Evolutionary conservation across 2,888 invertebrate genomes (phyloP), one percentile per base, ranked within the genome.

Genomic region (Patella caerulea): DNA sequence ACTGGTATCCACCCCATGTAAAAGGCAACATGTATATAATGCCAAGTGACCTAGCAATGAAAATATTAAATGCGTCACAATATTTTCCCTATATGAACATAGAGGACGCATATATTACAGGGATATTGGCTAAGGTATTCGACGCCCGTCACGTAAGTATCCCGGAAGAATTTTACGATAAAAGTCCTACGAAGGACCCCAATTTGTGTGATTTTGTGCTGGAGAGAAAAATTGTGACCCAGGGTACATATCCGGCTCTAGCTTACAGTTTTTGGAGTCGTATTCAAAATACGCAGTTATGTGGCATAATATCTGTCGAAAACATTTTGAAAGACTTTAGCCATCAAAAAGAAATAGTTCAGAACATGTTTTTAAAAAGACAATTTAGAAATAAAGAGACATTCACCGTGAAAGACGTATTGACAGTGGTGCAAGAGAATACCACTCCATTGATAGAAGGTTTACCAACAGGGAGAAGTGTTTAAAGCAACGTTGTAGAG

Each of bases 61-160:
- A 72, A 24, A 72, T 72, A 15, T 24, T 72, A 24, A 72, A 72
- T n/a, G 72, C 54, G 9, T 72, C 72, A n/a, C 19, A 17, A 14
- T 72, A 72, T 72, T 72, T 72, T n/a, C 72, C 72, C 4, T 72
- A 72, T 24, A 53, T 72, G 24, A 72, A 72, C 52, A 53, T 72
- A n/a, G 72, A 72, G 52, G 72, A 72, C 15, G 54, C 72, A 15
- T 19, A 19, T 24, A 72, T 72, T 54, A 72, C 72, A 2, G 72
- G 72, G 14, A 15, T 72, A 2, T 53, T 72, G 7, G 72, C 54
- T 3, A 72, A 72, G 52, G 17, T 15, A 7, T 72, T 72, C 19
- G 54, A 72, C 11, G 72, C 72, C 19, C 34, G 52, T 19, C 52
- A 75, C 53, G 24, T 65, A 24, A 14, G 14, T 24, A 65, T 65